Evolutionary conservation across 2,888 invertebrate species (phyloP).

Genomic region (Muscina levida): DNA sequence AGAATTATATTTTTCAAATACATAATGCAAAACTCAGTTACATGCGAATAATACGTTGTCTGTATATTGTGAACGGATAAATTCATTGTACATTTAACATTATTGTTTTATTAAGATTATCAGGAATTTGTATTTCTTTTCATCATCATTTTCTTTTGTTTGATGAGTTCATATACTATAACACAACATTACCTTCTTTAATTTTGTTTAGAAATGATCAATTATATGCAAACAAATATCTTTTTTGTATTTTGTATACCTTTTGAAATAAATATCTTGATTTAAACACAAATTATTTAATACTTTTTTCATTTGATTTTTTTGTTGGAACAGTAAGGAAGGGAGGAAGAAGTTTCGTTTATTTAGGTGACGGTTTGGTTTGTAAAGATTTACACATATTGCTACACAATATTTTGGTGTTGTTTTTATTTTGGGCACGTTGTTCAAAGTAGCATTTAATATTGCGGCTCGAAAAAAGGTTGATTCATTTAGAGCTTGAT

Average conservation of each 20-base stretch:
- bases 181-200: constrained; percentile 25
- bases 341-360: no score
- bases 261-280: constrained; percentile 58
- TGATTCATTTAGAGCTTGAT: no score
- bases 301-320: no score
- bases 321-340: no score
- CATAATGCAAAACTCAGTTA: constrained; percentile 42
- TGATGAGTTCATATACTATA: constrained; percentile 7
- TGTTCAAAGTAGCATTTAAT: no score
- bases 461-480: no score
- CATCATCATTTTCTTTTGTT: not conserved
- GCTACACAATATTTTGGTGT: no score
- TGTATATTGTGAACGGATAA: constrained; percentile 2
- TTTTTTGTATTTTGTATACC: constrained; percentile 54
- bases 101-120: constrained; percentile 33
- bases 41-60: constrained; percentile 26
- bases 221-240: constrained; percentile 22
- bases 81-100: no score
- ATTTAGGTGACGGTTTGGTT: no score
- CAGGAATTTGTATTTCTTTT: constrained; percentile 47
- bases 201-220: constrained; percentile 35
- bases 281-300: constrained; percentile 50
- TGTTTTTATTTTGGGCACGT: no score
- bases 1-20: constrained; percentile 33
- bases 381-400: no score